Evolutionary conservation across 53 echinoderm and acorn worm species (phyloP).

Genomic region (Echinometra lucunter): DNA sequence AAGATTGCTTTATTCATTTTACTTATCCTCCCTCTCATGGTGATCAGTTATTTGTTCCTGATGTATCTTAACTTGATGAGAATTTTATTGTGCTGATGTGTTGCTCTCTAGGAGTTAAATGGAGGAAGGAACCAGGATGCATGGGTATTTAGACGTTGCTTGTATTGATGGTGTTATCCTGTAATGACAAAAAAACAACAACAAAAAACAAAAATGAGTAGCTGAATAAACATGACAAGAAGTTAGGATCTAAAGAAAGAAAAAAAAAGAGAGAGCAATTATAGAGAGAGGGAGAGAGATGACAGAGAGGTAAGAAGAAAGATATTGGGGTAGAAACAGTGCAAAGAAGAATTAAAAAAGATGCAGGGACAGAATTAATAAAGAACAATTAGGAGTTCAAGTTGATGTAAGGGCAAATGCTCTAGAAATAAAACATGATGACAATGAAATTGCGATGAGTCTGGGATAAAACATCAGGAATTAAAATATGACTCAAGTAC

Average conservation of each 20-base stretch:
- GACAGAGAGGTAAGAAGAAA: not conserved
- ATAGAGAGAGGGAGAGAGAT: no score
- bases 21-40: not conserved
- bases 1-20: not conserved
- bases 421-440: not conserved
- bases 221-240: not conserved
- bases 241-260: not conserved
- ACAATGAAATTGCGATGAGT: not conserved
- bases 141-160: conserved; percentile 57
- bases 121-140: not conserved
- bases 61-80: not conserved
- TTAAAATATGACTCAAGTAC: not conserved
- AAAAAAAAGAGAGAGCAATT: no score
- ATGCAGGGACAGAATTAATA: not conserved
- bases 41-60: not conserved
- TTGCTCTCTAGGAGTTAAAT: not conserved
- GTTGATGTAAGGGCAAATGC: not conserved
- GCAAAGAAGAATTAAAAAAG: not conserved
- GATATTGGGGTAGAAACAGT: not conserved
- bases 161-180: conserved; percentile 63
- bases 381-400: not conserved
- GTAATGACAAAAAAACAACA: not conserved
- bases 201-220: not conserved
- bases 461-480: not conserved
- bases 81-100: not conserved